Conservation (phyloP, 37 sponge, comb jelly and placozoan species). For the Aplysina aerophoba region DNA sequence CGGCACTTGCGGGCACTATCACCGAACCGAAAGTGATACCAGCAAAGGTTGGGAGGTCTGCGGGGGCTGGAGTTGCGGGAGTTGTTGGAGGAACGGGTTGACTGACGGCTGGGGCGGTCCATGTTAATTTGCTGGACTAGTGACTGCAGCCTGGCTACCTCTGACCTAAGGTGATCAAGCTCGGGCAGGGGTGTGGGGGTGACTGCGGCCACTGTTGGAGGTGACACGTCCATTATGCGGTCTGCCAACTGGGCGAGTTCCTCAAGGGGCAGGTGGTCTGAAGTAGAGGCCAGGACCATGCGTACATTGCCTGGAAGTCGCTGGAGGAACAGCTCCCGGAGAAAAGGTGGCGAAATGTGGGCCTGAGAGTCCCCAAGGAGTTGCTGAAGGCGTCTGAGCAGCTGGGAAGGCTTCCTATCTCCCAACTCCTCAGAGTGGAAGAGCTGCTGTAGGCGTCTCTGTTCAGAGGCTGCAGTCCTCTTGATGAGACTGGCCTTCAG, state of each 20-base stretch:
- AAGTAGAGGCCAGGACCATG: slow-evolving; percentile 41
- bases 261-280: not conserved
- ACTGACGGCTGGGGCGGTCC: no score
- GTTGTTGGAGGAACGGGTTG: no score
- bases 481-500: slow-evolving; percentile 8
- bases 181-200: no score
- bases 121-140: no score
- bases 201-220: no score
- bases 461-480: slow-evolving; percentile 28
- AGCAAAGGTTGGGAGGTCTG: no score
- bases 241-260: slow-evolving; percentile 46
- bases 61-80: no score
- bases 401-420: slow-evolving; percentile 23
- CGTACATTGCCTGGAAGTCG: slow-evolving; percentile 36
- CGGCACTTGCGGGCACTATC: slow-evolving; percentile 52
- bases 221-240: slow-evolving; percentile 21
- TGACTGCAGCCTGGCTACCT: no score
- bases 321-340: slow-evolving; percentile 49
- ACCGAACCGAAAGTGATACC: slow-evolving; percentile 59
- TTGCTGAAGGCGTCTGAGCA: slow-evolving; percentile 25
- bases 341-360: not conserved
- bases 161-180: no score
- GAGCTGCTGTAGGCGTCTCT: slow-evolving; percentile 17
- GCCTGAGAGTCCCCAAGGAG: slow-evolving; percentile 22
- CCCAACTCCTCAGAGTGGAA: slow-evolving; percentile 29